Base-by-base conservation (phyloP, 2,797 vertebrate species). In the Bradypodion ventrale region DNA sequence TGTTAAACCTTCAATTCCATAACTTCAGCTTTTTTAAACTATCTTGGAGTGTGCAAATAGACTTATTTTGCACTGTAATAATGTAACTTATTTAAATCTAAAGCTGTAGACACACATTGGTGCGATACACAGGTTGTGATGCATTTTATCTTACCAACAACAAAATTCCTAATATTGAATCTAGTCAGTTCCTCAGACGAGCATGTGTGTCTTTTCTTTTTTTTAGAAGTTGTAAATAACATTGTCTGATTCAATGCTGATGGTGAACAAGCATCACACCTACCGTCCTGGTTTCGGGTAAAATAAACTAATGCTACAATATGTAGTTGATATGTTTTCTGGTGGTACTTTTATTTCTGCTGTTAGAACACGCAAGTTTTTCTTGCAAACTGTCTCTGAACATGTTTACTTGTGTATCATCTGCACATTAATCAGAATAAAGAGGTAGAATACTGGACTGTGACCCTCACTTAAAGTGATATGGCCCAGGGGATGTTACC, bases 281-380 rank as follows among this genome's bases (percentile, higher is more conserved):
- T 91, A 89, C 91, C 90, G 91, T 94, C 91, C 90, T 95, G 95
- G 94, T 95, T 96, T 95, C 92, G 87, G 95, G 95, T 95, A 95
- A 97, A 85, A 97, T 96, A 96, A 97, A 97, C 96, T 90, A 95
- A 94, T 96, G 96, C 95, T 95, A 93, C 83, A 78, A 91, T 92
- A 94, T 85, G 2, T 84, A n/a, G 70, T 79, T 23, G 21, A 90
- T 42, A 88, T 93, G 89, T 83, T 93, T 78, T 86, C 89, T 85
- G 9, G 79, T 87, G 93, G 82, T 89, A 91, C 89, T 93, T 94
- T 91, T n/a, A 91, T 83, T 86, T 84, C 76, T 52, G 70, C 82
- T 2, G 83, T 82, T 84, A 44, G 83, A 88, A 80, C 3, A 1
- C 62, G 40, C 1, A 16, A 59, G 15, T 5, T 56, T 21, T 40